Conservation (phyloP, 2,797 vertebrate genomes). For the Vespertilio murinus region DNA sequence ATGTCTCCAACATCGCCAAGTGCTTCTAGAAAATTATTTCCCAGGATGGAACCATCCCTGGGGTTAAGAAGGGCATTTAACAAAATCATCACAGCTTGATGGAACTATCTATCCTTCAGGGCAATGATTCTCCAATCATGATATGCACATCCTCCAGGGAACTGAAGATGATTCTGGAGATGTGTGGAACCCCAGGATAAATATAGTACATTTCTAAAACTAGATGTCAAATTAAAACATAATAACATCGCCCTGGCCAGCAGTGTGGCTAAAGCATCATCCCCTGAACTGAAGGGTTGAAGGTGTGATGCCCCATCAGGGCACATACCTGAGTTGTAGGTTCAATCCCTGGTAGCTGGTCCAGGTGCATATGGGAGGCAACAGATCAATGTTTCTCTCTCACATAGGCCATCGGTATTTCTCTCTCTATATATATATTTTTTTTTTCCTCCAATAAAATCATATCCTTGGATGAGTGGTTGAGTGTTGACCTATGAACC, state of each 20-base stretch:
- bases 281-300: background rate
- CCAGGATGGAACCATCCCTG: constrained; percentile 14
- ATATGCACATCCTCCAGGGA: background rate
- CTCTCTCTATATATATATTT: too few species aligned
- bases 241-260: background rate
- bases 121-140: background rate
- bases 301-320: background rate
- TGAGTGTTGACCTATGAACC: too few species aligned
- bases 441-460: background rate
- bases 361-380: background rate
- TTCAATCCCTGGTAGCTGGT: background rate
- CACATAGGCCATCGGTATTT: too few species aligned
- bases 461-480: background rate
- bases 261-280: background rate
- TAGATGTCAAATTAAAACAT: background rate
- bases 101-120: background rate
- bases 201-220: background rate
- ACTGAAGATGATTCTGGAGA: background rate
- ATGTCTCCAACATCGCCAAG: constrained; percentile 33
- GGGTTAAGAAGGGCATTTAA: constrained; percentile 55
- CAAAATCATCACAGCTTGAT: background rate
- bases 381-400: background rate
- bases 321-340: background rate
- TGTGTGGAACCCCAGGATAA: background rate
- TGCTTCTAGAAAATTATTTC: constrained; percentile 57